Evolutionary conservation across 2,888 invertebrate genomes (phyloP).

Genomic region (Trachelus stipa): DNA sequence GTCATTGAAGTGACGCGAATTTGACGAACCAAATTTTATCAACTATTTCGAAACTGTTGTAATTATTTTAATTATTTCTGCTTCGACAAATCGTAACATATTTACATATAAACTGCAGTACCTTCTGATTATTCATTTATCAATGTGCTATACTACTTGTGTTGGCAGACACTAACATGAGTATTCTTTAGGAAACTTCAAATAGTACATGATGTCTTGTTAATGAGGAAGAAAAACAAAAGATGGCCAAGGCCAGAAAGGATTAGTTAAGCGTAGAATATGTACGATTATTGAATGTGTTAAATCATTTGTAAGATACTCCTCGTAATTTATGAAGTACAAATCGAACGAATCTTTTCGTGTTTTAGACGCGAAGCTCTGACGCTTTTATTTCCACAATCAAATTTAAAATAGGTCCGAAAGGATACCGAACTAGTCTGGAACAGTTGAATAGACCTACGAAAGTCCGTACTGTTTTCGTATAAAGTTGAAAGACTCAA

Average conservation of each 20-base stretch:
- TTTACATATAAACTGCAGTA: neutral
- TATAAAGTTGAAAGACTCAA: neutral
- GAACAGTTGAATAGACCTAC: neutral
- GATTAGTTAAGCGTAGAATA: neutral
- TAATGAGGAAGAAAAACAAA: neutral
- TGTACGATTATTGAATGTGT: neutral
- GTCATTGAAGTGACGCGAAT: neutral
- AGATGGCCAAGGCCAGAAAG: neutral
- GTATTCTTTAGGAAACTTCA: neutral
- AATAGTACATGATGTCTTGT: neutral
- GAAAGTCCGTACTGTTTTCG: neutral
- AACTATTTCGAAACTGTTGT: neutral
- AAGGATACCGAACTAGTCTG: neutral
- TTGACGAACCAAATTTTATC: neutral
- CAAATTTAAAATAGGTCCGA: neutral
- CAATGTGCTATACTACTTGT: neutral
- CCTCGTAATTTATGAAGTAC: neutral
- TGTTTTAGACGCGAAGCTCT: neutral
- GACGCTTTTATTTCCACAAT: neutral
- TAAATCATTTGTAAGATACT: neutral
- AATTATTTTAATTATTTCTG: neutral
- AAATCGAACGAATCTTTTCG: neutral
- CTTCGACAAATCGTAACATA: neutral
- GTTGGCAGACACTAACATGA: neutral
- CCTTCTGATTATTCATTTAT: neutral